Percentiles rank a stretch among this genome's conserved stretches.
Conservation (phyloP, 2,888 invertebrate species). For the Ganaspis brasiliensis region DNA sequence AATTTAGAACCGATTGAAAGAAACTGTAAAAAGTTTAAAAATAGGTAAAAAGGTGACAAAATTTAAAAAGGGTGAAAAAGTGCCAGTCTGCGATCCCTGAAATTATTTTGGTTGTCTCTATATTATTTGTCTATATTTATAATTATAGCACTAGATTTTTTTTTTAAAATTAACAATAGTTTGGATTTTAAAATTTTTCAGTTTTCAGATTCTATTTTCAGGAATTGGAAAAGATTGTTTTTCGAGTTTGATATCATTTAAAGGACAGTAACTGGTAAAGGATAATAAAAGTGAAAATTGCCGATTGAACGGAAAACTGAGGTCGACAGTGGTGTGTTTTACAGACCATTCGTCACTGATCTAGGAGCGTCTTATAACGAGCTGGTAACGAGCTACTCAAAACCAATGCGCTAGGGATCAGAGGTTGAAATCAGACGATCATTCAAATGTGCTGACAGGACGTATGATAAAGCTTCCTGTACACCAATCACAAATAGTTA, state of each 20-base stretch:
- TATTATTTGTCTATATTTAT: no score
- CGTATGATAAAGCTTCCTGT: conserved; percentile 57
- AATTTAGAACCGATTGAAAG: no score
- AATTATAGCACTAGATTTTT: no score
- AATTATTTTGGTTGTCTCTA: no score
- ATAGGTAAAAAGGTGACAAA: no score
- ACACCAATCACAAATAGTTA: conserved; percentile 50
- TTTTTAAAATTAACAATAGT: no score
- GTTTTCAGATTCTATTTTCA: no score
- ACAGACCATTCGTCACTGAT: conserved; percentile 47
- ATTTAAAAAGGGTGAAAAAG: no score
- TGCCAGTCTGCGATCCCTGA: no score
- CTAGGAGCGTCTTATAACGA: conserved; percentile 61
- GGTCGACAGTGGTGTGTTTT: conserved; percentile 26
- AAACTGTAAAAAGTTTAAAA: no score
- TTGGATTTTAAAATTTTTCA: no score
- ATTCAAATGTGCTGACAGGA: conserved; percentile 61
- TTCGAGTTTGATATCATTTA: conserved; percentile 17
- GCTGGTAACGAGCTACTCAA: conserved; percentile 62
- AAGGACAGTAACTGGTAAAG: not conserved
- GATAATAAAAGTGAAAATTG: conserved; percentile 28
- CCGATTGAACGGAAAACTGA: conserved; percentile 25
- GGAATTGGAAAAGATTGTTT: not conserved
- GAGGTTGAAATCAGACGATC: conserved; percentile 63
- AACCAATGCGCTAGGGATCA: conserved; percentile 56